A percentile compares a stretch with the other conserved stretches of the same genome.
Evolutionary conservation across 2,797 vertebrate species (phyloP).

Genomic region (Florisuga fusca): DNA sequence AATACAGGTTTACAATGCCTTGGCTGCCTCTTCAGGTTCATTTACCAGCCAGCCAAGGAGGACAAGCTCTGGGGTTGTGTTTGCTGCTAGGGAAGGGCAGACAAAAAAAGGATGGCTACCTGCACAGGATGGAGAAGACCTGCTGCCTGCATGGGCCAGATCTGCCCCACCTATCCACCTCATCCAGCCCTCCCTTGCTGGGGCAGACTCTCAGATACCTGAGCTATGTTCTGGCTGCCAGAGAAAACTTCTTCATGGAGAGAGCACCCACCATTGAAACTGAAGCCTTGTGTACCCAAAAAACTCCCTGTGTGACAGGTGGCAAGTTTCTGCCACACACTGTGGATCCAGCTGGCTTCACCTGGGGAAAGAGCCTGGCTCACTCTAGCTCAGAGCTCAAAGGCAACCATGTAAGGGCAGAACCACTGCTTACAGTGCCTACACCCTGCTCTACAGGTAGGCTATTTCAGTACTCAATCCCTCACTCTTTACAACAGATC

Average conservation of each 20-base stretch:
- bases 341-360: neutral
- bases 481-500: neutral
- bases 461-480: neutral
- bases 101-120: neutral
- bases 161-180: neutral
- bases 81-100: neutral
- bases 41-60: neutral
- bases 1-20: neutral
- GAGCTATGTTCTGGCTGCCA: neutral
- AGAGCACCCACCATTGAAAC: neutral
- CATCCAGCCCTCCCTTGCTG: neutral
- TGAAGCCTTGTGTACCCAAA: neutral
- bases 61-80: neutral
- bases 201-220: neutral
- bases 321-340: fast-evolving
- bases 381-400: neutral
- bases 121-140: neutral
- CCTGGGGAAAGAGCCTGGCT: neutral
- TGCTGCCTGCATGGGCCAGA: neutral
- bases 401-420: neutral
- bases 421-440: neutral
- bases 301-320: neutral
- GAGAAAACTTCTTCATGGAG: neutral
- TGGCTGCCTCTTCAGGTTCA: neutral
- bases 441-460: neutral